phyloP scores from a whole-genome alignment of 35 echinoderm and acorn worm genomes.

The Nesometra sesokonis region DNA sequence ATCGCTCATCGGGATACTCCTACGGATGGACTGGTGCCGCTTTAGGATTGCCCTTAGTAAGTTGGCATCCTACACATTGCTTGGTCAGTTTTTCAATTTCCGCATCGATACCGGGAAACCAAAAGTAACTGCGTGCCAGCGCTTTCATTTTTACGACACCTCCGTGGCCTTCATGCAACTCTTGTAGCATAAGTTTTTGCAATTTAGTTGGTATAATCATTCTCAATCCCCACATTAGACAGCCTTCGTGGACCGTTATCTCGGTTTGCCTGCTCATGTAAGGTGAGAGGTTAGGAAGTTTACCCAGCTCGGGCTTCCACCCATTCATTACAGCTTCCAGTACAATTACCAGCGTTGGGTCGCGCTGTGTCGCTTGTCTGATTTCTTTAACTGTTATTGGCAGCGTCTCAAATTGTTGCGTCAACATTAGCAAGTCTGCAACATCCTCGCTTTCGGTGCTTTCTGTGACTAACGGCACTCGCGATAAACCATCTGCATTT shows the following conservation, averaged over 20 bases:
- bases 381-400: too few species aligned
- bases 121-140: slow-evolving; percentile 57
- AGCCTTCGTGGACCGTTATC: not conserved
- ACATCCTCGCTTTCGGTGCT: too few species aligned
- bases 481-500: slow-evolving; percentile 1
- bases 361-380: too few species aligned
- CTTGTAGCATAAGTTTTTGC: slow-evolving; percentile 19
- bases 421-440: too few species aligned
- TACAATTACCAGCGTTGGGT: too few species aligned
- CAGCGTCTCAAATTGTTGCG: too few species aligned
- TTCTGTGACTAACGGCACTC: not conserved
- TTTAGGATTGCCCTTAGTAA: slow-evolving; percentile 17
- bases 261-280: not conserved
- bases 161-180: slow-evolving; percentile 43
- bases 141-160: slow-evolving; percentile 43
- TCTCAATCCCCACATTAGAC: slow-evolving; percentile 32
- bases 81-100: slow-evolving; percentile 34
- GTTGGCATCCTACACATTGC: slow-evolving; percentile 27
- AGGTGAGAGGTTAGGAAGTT: not conserved
- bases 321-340: too few species aligned
- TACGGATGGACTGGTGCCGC: slow-evolving; percentile 19
- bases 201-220: slow-evolving; percentile 39
- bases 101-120: slow-evolving; percentile 28
- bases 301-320: too few species aligned
- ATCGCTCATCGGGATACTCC: slow-evolving; percentile 33